phyloP scores from a whole-genome alignment of 2,888 invertebrate species.

The Rhagonycha fulva region DNA sequence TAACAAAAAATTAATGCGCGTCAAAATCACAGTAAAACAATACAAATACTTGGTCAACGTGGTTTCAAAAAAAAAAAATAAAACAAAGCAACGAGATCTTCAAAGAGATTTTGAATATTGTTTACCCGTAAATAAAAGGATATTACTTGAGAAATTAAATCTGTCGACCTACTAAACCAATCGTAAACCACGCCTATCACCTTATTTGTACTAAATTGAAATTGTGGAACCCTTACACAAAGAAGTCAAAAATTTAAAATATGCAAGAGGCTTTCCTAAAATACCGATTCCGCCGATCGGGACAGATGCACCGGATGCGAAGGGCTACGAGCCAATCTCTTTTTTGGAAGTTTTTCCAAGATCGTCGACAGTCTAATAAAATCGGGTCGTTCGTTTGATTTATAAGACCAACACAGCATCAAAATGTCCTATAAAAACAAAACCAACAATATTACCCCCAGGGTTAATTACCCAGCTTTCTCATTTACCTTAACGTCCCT shows the following conservation, averaged over 20 bases:
- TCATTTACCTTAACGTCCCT: slow-evolving; percentile 88
- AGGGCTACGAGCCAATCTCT: slow-evolving; percentile 93
- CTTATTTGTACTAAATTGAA: slow-evolving; percentile 25
- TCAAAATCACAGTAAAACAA: slow-evolving; percentile 23
- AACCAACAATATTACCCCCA: slow-evolving; percentile 25
- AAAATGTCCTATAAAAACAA: slow-evolving; percentile 80
- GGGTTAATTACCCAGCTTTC: neutral
- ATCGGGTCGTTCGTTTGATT: slow-evolving; percentile 83
- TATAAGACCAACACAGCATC: slow-evolving; percentile 95
- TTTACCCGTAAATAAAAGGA: neutral
- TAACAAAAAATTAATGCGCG: slow-evolving; percentile 8
- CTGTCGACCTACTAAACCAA: neutral
- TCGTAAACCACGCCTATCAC: slow-evolving; percentile 14
- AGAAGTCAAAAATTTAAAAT: slow-evolving; percentile 5
- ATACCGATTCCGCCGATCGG: slow-evolving; percentile 94
- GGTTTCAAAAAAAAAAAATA: neutral
- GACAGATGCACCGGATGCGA: slow-evolving; percentile 97
- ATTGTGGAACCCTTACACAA: slow-evolving; percentile 14
- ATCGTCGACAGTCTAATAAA: slow-evolving; percentile 84
- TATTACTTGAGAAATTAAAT: neutral
- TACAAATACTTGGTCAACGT: slow-evolving; percentile 19
- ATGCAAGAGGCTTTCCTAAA: slow-evolving; percentile 58
- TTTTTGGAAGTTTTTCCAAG: slow-evolving; percentile 92
- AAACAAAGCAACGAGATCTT: neutral
- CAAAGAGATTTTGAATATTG: neutral